These are phyloP conservation scores for Alauda arvensis DNA, from an alignment of 2,797 vertebrate species.

Conservation along the genomic window DNA sequence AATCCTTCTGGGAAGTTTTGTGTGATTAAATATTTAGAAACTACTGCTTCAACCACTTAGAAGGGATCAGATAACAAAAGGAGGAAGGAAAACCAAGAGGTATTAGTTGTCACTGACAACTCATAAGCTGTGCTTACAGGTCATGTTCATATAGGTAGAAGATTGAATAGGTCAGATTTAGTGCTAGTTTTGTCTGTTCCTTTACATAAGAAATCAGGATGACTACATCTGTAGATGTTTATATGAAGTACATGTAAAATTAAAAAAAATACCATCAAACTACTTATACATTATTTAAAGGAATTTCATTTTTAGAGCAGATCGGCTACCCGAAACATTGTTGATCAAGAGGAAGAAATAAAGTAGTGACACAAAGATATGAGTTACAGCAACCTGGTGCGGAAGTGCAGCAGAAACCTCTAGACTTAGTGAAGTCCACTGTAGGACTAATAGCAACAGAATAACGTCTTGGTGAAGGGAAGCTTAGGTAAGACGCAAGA, in stretches of 20 bases:
- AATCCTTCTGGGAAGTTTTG: neutral
- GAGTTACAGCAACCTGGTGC: neutral
- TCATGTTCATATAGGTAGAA: neutral
- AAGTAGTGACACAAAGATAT: neutral
- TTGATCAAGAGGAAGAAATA: neutral
- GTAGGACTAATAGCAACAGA: neutral
- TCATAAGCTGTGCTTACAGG: neutral
- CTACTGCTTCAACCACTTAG: neutral
- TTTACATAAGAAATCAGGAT: neutral
- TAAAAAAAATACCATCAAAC: neutral
- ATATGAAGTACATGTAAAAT: neutral
- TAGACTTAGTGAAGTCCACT: neutral
- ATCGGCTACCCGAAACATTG: neutral
- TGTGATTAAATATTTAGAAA: neutral
- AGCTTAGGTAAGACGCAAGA: neutral
- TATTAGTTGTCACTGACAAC: neutral
- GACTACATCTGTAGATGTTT: rapidly evolving
- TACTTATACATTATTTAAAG: neutral
- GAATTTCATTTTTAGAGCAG: neutral
- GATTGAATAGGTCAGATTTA: neutral
- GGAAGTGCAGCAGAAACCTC: neutral
- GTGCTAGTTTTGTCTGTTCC: neutral
- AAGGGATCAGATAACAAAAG: neutral
- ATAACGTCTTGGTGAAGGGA: neutral
- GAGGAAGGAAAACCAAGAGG: neutral